Evolutionary conservation across 2,797 vertebrate genomes (phyloP).

Genomic region (Pampus argenteus): DNA sequence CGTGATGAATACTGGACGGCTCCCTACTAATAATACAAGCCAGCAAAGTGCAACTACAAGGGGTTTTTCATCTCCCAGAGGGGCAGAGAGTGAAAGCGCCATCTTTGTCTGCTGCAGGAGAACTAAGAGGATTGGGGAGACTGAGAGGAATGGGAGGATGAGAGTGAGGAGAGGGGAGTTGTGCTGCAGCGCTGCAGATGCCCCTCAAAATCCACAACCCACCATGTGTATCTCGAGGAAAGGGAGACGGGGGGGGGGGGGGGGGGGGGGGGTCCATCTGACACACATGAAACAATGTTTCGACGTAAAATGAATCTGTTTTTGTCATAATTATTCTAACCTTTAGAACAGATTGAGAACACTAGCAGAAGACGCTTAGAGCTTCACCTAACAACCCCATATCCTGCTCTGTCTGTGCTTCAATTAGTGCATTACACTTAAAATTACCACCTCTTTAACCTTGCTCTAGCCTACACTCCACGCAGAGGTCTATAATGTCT

Average conservation of each 20-base stretch:
- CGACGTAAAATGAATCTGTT: neutral
- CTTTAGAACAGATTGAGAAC: conserved; percentile 32
- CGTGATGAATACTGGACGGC: conserved; percentile 58
- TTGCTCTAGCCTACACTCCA: conserved; percentile 3
- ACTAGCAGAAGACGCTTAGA: conserved; percentile 3
- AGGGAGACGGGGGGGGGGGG: conserved; percentile 10
- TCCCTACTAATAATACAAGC: conserved; percentile 77
- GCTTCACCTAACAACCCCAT: conserved; percentile 4
- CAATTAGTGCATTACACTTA: conserved; percentile 33
- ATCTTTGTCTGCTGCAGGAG: conserved; percentile 76
- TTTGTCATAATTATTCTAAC: conserved; percentile 34
- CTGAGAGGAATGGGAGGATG: conserved; percentile 56
- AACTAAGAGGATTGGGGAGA: conserved; percentile 76
- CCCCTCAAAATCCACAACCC: conserved; percentile 49
- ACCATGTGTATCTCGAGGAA: conserved; percentile 31
- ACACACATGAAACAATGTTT: conserved; percentile 11
- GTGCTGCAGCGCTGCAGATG: conserved; percentile 57
- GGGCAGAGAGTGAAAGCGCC: conserved; percentile 70
- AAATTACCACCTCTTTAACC: conserved; percentile 41
- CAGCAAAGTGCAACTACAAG: conserved; percentile 82
- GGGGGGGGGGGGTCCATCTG: conserved; percentile 12
- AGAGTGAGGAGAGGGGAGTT: conserved; percentile 48
- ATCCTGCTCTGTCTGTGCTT: conserved; percentile 16
- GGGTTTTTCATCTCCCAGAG: conserved; percentile 75
- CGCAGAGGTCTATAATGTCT: conserved; percentile 27